Conservation (phyloP, 1,140 invertebrate genomes). For the Antheraea pernyi region DNA sequence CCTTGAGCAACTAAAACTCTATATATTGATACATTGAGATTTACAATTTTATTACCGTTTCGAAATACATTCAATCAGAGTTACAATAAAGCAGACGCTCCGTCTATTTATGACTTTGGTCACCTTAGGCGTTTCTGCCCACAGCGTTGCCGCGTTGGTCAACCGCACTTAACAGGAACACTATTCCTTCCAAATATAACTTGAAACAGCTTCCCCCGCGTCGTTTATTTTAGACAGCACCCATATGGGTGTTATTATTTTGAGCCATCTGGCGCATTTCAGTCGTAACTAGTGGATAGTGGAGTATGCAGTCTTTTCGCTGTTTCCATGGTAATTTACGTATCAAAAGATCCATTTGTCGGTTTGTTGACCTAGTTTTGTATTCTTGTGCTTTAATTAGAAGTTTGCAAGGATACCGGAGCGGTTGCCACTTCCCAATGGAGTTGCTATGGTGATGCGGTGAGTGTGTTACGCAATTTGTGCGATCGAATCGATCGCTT, state of each 20-base stretch:
- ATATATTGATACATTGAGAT: too few species aligned
- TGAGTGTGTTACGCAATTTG: slow-evolving; percentile 25
- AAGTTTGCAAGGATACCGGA: slow-evolving; percentile 36
- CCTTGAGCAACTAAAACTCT: too few species aligned
- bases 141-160: not conserved
- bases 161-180: slow-evolving; percentile 37
- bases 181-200: slow-evolving; percentile 54
- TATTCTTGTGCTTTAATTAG: slow-evolving; percentile 45
- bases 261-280: slow-evolving; percentile 49
- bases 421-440: slow-evolving; percentile 36
- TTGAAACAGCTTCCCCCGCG: slow-evolving; percentile 57
- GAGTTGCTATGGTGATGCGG: slow-evolving; percentile 56
- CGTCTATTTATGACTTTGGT: not conserved
- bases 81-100: not conserved
- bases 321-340: slow-evolving; percentile 39
- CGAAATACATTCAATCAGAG: not conserved
- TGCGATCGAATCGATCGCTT: slow-evolving; percentile 29
- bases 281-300: slow-evolving; percentile 34
- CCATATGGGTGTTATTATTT: slow-evolving; percentile 65
- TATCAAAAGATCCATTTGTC: slow-evolving; percentile 21
- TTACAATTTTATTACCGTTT: not conserved
- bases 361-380: slow-evolving; percentile 60
- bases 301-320: slow-evolving; percentile 22
- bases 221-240: slow-evolving; percentile 62
- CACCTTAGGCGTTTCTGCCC: not conserved